Conservation (phyloP, 2,797 vertebrate genomes). For the Chanos chanos region DNA sequence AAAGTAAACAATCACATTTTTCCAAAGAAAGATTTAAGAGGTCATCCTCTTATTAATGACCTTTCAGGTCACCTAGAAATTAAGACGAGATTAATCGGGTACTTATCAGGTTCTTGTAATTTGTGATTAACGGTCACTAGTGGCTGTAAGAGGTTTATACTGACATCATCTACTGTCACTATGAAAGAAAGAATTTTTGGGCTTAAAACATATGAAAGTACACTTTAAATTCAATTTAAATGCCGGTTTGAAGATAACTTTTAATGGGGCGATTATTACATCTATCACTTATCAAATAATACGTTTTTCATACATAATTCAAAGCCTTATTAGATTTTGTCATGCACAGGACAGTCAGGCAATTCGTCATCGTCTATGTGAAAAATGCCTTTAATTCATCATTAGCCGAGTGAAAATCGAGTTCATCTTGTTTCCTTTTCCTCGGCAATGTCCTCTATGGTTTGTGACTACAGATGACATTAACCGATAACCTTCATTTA, state of each 20-base stretch:
- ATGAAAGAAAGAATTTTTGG: too few relatives aligned
- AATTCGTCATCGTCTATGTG: conserved; percentile 57
- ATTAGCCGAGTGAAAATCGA: conserved; percentile 48
- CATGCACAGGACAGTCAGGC: conserved; percentile 49
- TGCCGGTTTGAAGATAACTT: conserved; percentile 48
- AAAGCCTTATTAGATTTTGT: conserved; percentile 62
- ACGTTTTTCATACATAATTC: conserved; percentile 66
- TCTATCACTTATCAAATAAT: conserved; percentile 53
- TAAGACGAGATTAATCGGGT: too few relatives aligned
- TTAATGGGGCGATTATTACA: conserved; percentile 42
- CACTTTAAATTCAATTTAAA: too few relatives aligned
- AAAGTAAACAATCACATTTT: neutral
- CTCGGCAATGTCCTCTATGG: conserved; percentile 1
- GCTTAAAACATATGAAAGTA: too few relatives aligned
- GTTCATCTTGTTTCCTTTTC: conserved; percentile 19
- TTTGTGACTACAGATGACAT: conserved; percentile 3
- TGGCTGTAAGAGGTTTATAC: too few relatives aligned
- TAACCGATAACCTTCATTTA: conserved; percentile 19
- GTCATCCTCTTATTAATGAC: too few relatives aligned
- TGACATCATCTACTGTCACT: too few relatives aligned
- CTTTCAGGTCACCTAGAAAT: too few relatives aligned
- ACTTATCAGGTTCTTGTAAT: too few relatives aligned
- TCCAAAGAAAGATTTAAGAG: neutral
- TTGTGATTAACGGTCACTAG: too few relatives aligned
- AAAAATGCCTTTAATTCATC: conserved; percentile 61